Conservation (phyloP, 2,113 vertebrate genomes). For the Bambusicola thoracicus region DNA sequence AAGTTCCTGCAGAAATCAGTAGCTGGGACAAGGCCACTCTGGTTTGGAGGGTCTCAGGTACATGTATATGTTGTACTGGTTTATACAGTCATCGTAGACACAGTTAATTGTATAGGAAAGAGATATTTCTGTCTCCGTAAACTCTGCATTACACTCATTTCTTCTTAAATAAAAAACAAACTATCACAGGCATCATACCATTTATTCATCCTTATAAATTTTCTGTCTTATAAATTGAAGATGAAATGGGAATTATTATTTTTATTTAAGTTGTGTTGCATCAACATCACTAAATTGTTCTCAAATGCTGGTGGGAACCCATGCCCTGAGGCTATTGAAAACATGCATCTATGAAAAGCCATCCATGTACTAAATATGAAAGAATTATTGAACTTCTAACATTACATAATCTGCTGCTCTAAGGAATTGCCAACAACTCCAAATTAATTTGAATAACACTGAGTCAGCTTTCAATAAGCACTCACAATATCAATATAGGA, state of each 20-base stretch:
- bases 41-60: neutral
- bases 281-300: neutral
- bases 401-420: neutral
- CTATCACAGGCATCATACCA: neutral
- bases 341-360: neutral
- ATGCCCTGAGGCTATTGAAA: neutral
- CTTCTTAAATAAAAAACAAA: too few relatives aligned
- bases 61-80: neutral
- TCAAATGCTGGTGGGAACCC: neutral
- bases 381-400: neutral
- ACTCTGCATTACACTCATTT: neutral
- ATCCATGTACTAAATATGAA: neutral
- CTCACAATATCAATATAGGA: neutral
- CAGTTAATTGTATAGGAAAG: neutral
- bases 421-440: neutral
- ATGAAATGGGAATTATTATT: neutral
- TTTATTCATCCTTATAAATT: neutral
- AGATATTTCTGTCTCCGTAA: neutral
- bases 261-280: neutral
- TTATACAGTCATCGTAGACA: neutral
- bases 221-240: neutral
- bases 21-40: neutral
- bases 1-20: fast-evolving
- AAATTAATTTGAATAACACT: neutral
- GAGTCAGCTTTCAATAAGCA: neutral